Base-by-base conservation (phyloP, 1,140 invertebrate genomes). In the Patella vulgata region DNA sequence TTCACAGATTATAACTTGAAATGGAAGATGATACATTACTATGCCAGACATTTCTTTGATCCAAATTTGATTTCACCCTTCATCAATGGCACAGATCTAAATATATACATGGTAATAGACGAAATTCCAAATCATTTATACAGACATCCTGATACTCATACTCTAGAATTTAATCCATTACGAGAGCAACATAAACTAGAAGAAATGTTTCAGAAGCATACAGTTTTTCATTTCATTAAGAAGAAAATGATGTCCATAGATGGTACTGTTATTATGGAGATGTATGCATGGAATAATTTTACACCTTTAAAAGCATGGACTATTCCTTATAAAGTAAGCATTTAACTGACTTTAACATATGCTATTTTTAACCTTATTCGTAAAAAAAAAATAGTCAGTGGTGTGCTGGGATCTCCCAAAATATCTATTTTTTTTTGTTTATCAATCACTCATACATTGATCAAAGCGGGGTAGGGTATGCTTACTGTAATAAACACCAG, bases 1-100 rank as follows among this genome's bases (percentile, higher is more conserved):
- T n/a, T n/a, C n/a, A n/a, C 82, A 94, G 93, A 96, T 85, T 92
- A 89, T 79, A 87, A 86, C 44, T 92, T 92, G 27, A 88, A 89
- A 63, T 96, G 93, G 91, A 94, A 98, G 86, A 93, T 98, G 89
- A 81, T 96, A 3, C 95, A 98, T 74, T 96, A 98, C 81, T 97
- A 89, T 82, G 92, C 91, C 0, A 88, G 88, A 48, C 86, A 91
- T 3, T 96, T 97, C 70, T 95, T 98, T 72, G 88, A 90, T 0
- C 92, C 93, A 5, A 67, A 89, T 27, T 84, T 92, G 17, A 78
- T 90, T 3, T 89, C 89, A 30, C 84, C 89, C 1, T 85, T 84
- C 62, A 66, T 74, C 17, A 70, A 54, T 21, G 43, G 36, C n/a
- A 54, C 62, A 19, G 25, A 56, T 17, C 58, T 83, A 23, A 58